Conservation (phyloP, 2,113 vertebrate species). For the Pseudopipra pipra region DNA sequence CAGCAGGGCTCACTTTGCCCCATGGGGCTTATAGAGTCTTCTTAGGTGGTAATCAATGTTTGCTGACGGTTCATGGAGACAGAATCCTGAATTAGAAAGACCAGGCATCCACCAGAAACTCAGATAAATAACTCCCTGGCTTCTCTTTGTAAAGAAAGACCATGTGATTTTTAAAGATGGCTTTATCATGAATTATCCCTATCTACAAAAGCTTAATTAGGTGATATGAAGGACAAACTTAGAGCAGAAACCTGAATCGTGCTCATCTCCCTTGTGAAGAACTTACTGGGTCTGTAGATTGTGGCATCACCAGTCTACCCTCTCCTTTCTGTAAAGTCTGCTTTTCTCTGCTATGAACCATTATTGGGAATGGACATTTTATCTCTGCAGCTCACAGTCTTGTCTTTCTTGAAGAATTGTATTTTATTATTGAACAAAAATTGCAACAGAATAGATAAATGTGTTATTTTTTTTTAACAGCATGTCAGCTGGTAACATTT, state of each 20-base stretch:
- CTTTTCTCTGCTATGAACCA: not conserved
- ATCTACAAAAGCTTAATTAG: not conserved
- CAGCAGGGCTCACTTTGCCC: not conserved
- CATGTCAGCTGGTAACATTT: not conserved
- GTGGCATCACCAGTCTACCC: rapidly evolving
- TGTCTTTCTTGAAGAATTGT: not conserved
- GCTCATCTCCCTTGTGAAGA: not conserved
- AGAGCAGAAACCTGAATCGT: not conserved
- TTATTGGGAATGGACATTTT: not conserved
- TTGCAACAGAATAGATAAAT: not conserved
- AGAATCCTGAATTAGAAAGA: not conserved
- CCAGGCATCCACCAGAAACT: not conserved
- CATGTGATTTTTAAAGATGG: not conserved
- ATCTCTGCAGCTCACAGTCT: not conserved
- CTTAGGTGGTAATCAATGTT: not conserved
- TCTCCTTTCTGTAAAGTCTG: not conserved
- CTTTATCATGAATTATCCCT: not conserved
- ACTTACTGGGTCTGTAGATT: rapidly evolving
- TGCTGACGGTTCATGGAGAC: not conserved
- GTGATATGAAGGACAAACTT: not conserved
- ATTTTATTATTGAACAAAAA: not conserved
- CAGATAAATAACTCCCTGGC: not conserved
- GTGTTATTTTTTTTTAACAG: not conserved
- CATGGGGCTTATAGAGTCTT: rapidly evolving
- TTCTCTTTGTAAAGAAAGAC: not conserved